Evolutionary conservation across 2,113 vertebrate species (phyloP).

Genomic region (Antigone vipio): DNA sequence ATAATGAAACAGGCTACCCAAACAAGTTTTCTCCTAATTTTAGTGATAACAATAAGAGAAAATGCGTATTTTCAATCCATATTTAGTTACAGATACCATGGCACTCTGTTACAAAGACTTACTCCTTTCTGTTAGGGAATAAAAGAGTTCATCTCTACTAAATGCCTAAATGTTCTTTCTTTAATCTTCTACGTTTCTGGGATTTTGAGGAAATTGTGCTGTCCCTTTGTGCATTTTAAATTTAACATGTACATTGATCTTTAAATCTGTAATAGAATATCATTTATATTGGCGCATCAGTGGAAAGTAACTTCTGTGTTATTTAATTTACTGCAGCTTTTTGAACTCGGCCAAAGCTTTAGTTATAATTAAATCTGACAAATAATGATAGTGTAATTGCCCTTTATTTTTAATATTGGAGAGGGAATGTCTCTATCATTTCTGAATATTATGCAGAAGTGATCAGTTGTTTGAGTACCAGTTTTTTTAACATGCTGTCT

Average conservation of each 20-base stretch:
- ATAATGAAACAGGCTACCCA: neutral
- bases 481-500: neutral
- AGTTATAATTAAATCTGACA: neutral
- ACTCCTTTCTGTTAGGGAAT: neutral
- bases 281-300: neutral
- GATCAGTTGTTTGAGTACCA: neutral
- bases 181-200: neutral
- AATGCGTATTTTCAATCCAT: neutral
- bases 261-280: neutral
- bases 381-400: neutral
- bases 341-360: neutral
- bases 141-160: neutral
- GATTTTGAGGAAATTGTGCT: neutral
- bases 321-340: conserved; percentile 14
- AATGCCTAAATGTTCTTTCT: neutral
- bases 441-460: neutral
- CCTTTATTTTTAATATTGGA: neutral
- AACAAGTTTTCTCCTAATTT: neutral
- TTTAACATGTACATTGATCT: conserved; percentile 14
- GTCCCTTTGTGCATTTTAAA: neutral
- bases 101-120: neutral
- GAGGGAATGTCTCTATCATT: neutral
- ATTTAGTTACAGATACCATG: neutral
- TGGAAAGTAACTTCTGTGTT: neutral
- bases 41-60: neutral